phyloP scores from a whole-genome alignment of 2,888 invertebrate genomes.

The Nomada flava region DNA sequence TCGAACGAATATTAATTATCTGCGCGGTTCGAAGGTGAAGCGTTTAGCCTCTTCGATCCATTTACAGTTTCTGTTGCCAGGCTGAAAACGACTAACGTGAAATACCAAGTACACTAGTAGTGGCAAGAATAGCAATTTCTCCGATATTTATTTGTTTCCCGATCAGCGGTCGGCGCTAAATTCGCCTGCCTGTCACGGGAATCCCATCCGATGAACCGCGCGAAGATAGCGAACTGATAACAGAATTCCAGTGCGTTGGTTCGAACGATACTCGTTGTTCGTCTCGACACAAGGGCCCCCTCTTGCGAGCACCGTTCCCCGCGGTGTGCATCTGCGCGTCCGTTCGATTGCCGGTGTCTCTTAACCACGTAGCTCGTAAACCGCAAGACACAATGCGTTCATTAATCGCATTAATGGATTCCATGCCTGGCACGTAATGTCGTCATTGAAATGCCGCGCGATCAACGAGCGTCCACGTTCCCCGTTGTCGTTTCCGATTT shows the following conservation, averaged over 20 bases:
- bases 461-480: slow-evolving; percentile 43
- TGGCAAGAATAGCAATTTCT: background rate
- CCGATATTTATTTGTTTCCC: slow-evolving; percentile 16
- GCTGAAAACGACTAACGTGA: no score
- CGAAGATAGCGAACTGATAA: no score
- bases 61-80: no score
- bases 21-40: no score
- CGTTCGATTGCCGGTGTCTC: slow-evolving; percentile 10
- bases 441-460: slow-evolving; percentile 59
- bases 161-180: slow-evolving; percentile 17
- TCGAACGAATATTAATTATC: no score
- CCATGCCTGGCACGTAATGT: slow-evolving; percentile 54
- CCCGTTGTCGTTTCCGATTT: slow-evolving; percentile 50
- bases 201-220: background rate
- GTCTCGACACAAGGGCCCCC: no score
- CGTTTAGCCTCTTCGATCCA: no score
- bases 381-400: slow-evolving; percentile 57
- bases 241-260: background rate
- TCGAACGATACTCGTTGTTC: background rate
- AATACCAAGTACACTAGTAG: background rate
- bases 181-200: slow-evolving; percentile 2
- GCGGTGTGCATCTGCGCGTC: slow-evolving; percentile 3
- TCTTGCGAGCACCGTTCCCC: background rate
- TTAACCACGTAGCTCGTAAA: slow-evolving; percentile 53
- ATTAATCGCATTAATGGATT: slow-evolving; percentile 60